These are phyloP conservation scores for Eremophila alpestris DNA, from an alignment of 2,797 vertebrate species.

Conservation along the genomic window DNA sequence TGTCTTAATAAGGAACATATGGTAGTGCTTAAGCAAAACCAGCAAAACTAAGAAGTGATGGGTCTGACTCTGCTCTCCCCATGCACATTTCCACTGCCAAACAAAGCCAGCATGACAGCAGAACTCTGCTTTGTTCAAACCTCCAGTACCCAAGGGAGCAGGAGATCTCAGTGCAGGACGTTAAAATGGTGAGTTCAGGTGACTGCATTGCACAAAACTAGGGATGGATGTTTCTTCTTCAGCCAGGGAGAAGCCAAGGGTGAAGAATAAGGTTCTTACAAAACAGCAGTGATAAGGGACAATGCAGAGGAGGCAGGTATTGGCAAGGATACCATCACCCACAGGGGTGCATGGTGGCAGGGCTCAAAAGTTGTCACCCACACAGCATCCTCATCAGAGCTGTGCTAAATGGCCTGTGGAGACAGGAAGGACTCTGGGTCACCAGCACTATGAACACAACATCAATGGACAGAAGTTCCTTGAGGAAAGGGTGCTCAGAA, in stretches of 20 bases:
- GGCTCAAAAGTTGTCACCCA: neutral
- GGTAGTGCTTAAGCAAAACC: neutral
- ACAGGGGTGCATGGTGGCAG: accelerated
- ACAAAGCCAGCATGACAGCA: neutral
- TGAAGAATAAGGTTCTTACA: neutral
- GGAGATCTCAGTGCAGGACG: neutral
- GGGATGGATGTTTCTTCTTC: neutral
- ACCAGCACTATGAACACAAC: neutral
- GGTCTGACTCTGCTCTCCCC: neutral
- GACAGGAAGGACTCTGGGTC: neutral
- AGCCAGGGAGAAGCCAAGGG: neutral
- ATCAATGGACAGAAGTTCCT: neutral
- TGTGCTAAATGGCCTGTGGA: neutral
- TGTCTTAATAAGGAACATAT: neutral
- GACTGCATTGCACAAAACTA: neutral
- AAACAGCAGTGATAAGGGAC: neutral
- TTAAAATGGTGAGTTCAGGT: neutral
- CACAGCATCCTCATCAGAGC: neutral
- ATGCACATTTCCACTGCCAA: neutral
- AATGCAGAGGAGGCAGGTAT: neutral
- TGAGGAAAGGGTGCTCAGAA: neutral
- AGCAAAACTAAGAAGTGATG: neutral
- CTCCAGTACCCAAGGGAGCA: neutral
- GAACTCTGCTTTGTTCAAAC: neutral
- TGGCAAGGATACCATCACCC: neutral